A percentile compares a stretch with the other conserved stretches of the same genome.
phyloP scores from a whole-genome alignment of 2,888 invertebrate species.

The Ommatoiulus sabulosus region DNA sequence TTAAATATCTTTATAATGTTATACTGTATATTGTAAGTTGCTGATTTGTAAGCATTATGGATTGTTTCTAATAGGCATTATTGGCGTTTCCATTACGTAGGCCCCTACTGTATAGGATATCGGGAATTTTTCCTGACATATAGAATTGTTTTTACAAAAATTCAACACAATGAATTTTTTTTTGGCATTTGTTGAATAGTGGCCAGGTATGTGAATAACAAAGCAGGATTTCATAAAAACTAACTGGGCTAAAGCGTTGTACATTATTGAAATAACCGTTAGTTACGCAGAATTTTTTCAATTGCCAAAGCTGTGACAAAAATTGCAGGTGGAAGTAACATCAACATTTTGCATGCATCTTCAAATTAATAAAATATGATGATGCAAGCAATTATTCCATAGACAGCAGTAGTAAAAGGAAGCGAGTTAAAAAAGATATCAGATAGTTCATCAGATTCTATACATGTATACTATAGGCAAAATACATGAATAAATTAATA shows the following conservation, averaged over 20 bases:
- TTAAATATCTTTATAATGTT: no score
- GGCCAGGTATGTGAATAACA: background rate
- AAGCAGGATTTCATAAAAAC: background rate
- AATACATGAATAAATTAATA: no score
- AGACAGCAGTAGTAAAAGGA: no score
- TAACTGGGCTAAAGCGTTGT: background rate
- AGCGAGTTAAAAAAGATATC: no score
- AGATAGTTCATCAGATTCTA: no score
- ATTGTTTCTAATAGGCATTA: no score
- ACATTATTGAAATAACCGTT: background rate
- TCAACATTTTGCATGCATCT: background rate
- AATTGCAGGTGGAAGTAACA: background rate
- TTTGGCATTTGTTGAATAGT: background rate
- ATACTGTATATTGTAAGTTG: no score
- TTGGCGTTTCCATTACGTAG: background rate
- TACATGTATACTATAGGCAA: no score
- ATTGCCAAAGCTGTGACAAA: background rate
- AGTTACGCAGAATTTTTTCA: background rate
- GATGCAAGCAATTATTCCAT: background rate
- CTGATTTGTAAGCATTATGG: no score
- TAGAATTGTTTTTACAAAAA: background rate
- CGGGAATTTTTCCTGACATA: background rate
- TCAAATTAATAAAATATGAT: background rate
- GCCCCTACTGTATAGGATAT: background rate
- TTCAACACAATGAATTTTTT: background rate